Percentiles rank a stretch among this genome's conserved stretches.
These are phyloP conservation scores for Synergus japonicus DNA, from an alignment of 2,888 invertebrate genomes.

Conservation along the genomic window DNA sequence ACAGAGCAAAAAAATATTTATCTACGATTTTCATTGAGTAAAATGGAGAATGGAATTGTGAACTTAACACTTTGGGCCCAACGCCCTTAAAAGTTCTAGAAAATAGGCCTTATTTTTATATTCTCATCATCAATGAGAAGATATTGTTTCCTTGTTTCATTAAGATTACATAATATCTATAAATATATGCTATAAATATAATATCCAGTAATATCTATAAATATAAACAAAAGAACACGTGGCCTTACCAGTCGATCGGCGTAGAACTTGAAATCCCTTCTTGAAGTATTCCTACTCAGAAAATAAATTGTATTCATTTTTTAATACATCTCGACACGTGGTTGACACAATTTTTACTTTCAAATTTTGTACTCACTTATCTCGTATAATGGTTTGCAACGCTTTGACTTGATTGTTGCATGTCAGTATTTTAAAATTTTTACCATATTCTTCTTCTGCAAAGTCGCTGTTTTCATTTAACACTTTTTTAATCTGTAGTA, in stretches of 20 bases:
- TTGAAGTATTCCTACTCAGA: slow-evolving; percentile 87
- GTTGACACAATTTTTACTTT: slow-evolving; percentile 44
- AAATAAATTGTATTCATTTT: not conserved
- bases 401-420: slow-evolving; percentile 90
- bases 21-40: too few relatives aligned
- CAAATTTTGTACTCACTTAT: slow-evolving; percentile 83
- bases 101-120: too few relatives aligned
- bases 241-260: slow-evolving; percentile 91
- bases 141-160: too few relatives aligned
- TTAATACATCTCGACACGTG: not conserved
- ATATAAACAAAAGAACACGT: slow-evolving; percentile 40
- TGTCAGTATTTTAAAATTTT: slow-evolving; percentile 85
- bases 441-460: slow-evolving; percentile 81
- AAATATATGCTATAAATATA: too few relatives aligned
- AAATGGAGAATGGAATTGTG: too few relatives aligned
- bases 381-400: slow-evolving; percentile 90
- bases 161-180: too few relatives aligned
- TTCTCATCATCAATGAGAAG: too few relatives aligned
- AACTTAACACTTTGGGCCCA: too few relatives aligned
- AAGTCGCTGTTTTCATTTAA: slow-evolving; percentile 73
- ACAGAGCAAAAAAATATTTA: too few relatives aligned
- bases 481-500: slow-evolving; percentile 55
- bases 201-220: too few relatives aligned
- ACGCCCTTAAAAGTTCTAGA: too few relatives aligned
- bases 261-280: slow-evolving; percentile 99